A percentile compares a stretch with the other conserved stretches of the same genome.
Conservation (phyloP, 2,113 vertebrate genomes). For the Trogon melanurus region DNA sequence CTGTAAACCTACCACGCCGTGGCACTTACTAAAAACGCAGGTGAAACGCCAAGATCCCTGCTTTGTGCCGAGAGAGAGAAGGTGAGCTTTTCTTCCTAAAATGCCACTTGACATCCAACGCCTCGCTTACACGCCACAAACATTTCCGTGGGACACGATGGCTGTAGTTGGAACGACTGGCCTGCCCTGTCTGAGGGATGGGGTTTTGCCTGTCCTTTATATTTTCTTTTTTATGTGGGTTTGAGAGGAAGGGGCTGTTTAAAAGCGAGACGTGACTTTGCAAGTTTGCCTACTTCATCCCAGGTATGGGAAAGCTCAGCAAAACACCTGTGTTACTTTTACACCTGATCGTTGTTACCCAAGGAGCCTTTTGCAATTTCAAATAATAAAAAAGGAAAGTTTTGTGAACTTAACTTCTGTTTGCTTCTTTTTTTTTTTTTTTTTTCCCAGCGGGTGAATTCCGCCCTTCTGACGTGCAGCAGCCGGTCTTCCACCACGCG, state of each 20-base stretch:
- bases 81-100: not conserved
- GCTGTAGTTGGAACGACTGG: not conserved
- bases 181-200: not conserved
- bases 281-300: not conserved
- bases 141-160: accelerated
- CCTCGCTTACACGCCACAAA: not conserved
- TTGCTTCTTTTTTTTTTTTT: not conserved
- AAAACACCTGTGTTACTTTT: slow-evolving; percentile 2
- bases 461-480: not conserved
- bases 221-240: not conserved
- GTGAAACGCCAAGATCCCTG: not conserved
- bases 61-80: not conserved
- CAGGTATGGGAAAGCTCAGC: not conserved
- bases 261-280: not conserved
- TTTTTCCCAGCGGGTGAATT: accelerated
- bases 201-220: not conserved
- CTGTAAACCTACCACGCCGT: not conserved
- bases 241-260: not conserved
- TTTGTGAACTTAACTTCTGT: slow-evolving; percentile 24
- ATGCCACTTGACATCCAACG: not conserved
- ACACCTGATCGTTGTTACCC: slow-evolving; percentile 45
- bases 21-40: not conserved
- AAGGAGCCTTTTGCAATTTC: slow-evolving; percentile 57
- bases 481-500: accelerated
- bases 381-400: slow-evolving; percentile 61